Percentiles rank a stretch among this genome's conserved stretches.
Evolutionary conservation across 2,113 vertebrate genomes (phyloP).

Genomic region (Sander lucioperca): DNA sequence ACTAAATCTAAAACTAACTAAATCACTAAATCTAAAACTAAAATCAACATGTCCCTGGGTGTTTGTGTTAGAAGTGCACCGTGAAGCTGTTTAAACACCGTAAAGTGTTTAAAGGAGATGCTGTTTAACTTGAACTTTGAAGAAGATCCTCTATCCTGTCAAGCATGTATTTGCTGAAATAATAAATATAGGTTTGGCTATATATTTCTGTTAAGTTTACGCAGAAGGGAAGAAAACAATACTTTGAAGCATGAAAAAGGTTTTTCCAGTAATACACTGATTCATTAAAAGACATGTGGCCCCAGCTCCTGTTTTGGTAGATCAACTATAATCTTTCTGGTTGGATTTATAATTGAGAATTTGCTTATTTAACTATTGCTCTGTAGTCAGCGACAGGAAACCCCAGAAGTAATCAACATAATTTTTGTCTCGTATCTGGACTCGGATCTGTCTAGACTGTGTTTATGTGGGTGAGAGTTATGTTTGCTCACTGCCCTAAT

Average conservation of each 20-base stretch:
- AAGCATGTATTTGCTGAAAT: background rate
- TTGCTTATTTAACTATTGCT: constrained; percentile 18
- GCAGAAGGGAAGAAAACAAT: background rate
- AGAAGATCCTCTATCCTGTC: background rate
- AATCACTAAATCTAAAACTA: too few species aligned
- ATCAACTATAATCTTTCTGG: background rate
- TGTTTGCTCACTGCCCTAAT: constrained; percentile 13
- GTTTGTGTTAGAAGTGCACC: constrained; percentile 17
- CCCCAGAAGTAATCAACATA: constrained; percentile 42
- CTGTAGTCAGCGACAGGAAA: constrained; percentile 37
- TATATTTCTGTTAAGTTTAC: constrained; percentile 9
- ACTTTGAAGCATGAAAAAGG: background rate
- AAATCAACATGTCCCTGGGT: background rate
- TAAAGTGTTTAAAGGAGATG: constrained; percentile 13
- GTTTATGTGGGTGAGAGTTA: constrained; percentile 62
- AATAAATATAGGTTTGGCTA: background rate
- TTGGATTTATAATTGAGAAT: background rate
- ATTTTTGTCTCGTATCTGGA: constrained; percentile 34
- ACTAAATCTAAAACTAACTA: too few species aligned
- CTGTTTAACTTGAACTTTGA: background rate
- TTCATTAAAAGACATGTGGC: background rate
- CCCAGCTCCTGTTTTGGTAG: background rate
- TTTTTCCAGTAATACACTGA: background rate
- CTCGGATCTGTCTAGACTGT: constrained; percentile 43
- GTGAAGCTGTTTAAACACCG: constrained; percentile 12